Evolutionary conservation across 2,113 vertebrate genomes (phyloP), one percentile per base, ranked within the genome.

Genomic region (Trogon melanurus): DNA sequence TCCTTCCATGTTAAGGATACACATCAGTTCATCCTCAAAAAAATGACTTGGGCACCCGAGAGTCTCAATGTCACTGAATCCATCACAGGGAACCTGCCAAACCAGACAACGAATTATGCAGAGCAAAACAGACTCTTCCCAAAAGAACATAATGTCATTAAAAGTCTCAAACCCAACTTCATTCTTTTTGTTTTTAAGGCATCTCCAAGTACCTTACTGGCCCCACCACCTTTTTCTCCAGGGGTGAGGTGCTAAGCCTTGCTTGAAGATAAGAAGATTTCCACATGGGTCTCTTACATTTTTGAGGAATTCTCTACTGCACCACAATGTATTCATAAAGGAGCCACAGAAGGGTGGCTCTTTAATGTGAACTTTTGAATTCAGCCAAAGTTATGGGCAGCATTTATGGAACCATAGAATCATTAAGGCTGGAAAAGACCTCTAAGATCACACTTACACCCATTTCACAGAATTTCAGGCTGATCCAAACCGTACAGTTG

Each of bases 21-120:
- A 99, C 95, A 99, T 98, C 86, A 99, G 98, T 95, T 99, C 99
- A 83, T 99, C 99, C 97, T 99, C 99, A 97, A 99, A 99, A 97
- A 99, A 99, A 89, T 99, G 99, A 96, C 98, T 98, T 3, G 99
- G 99, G 88, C 99, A 99, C 9, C 98, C 99, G 0, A 99, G 98
- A 25, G 98, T 99, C 96, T 99, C 99, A 47, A 99, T 99, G 97
- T 99, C 99, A 91, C 98, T 99, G 96, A 99, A 99, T 88, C 99
- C 99, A 69, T 99, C 99, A 81, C 99, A 99, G 87, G 99, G 98
- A 57, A 99, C 99, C 98, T 99, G 98, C 38, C 97, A 98, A 84
- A 89, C n/a, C 93, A 91, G 48, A 78, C n/a, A 64, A 14, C 1
- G 17, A 73, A 29, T 85, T 13, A 92, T 1, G 19, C 22, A 88